These are phyloP conservation scores for Macrosteles quadrilineatus DNA, from an alignment of 1,140 invertebrate genomes.

Conservation along the genomic window DNA sequence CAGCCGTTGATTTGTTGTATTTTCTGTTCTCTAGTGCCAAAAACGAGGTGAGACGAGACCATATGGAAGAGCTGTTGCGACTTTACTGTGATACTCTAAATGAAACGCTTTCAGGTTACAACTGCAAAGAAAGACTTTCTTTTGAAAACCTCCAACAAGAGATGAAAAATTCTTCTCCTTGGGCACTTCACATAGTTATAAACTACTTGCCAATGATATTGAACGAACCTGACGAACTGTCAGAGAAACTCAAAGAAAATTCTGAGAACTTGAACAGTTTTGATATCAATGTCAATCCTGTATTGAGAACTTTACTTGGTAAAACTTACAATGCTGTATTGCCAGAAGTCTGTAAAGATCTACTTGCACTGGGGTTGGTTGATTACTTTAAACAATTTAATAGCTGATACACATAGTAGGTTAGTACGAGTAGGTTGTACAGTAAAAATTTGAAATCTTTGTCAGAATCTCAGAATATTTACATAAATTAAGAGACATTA, in stretches of 20 bases:
- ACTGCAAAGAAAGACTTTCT: background rate
- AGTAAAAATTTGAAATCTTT: background rate
- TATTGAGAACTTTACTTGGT: background rate
- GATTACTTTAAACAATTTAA: background rate
- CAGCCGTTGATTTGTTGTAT: slow-evolving; percentile 35
- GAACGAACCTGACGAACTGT: background rate
- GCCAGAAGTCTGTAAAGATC: background rate
- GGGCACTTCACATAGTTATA: background rate
- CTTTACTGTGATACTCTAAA: slow-evolving; percentile 18
- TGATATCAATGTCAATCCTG: background rate
- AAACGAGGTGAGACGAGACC: background rate
- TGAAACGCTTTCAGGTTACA: background rate
- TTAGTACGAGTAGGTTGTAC: background rate
- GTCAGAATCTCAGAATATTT: background rate
- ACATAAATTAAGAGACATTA: background rate
- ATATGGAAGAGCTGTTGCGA: background rate
- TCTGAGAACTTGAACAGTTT: background rate
- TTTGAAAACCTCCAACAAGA: slow-evolving; percentile 1
- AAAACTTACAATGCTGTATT: slow-evolving; percentile 2
- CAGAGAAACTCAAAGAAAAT: background rate
- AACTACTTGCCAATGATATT: background rate
- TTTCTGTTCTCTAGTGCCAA: slow-evolving; percentile 34
- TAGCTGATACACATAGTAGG: background rate
- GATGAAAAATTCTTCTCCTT: background rate
- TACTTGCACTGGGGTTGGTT: background rate